A percentile compares a stretch with the other conserved stretches of the same genome.
These are phyloP conservation scores for Colossoma macropomum DNA, from an alignment of 2,113 vertebrate genomes.

Conservation along the genomic window DNA sequence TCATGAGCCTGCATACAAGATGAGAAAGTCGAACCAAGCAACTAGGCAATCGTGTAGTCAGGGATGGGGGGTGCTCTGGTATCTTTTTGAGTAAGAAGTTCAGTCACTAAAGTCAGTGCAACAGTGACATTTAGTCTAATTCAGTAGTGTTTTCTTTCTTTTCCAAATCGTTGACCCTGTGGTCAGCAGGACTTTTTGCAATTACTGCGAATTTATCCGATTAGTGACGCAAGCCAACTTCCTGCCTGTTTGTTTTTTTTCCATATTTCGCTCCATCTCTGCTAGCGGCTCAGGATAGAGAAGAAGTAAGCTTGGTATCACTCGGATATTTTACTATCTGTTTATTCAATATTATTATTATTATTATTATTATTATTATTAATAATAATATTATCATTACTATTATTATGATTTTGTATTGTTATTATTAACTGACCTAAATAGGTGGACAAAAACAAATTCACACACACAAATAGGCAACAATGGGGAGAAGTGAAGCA, in stretches of 20 bases:
- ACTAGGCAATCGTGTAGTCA: not conserved
- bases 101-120: slow-evolving; percentile 57
- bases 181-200: slow-evolving; percentile 55
- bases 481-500: slow-evolving; percentile 62
- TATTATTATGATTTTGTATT: slow-evolving; percentile 47
- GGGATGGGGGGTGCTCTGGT: slow-evolving; percentile 11
- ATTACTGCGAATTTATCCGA: slow-evolving; percentile 41
- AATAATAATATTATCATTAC: slow-evolving; percentile 75
- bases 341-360: slow-evolving; percentile 83
- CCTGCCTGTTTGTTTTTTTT: slow-evolving; percentile 56
- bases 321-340: slow-evolving; percentile 87
- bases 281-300: slow-evolving; percentile 78
- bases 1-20: not conserved
- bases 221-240: slow-evolving; percentile 62
- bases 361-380: slow-evolving; percentile 67
- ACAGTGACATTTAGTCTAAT: slow-evolving; percentile 35
- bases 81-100: slow-evolving; percentile 57
- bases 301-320: slow-evolving; percentile 82
- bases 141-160: slow-evolving; percentile 61
- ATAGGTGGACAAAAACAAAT: slow-evolving; percentile 57
- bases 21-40: slow-evolving; percentile 12
- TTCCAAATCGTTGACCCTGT: slow-evolving; percentile 56
- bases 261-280: slow-evolving; percentile 54
- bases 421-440: slow-evolving; percentile 41
- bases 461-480: slow-evolving; percentile 65